Conservation (phyloP, 2,888 invertebrate species). For the Lissocephala sabroskyi region DNA sequence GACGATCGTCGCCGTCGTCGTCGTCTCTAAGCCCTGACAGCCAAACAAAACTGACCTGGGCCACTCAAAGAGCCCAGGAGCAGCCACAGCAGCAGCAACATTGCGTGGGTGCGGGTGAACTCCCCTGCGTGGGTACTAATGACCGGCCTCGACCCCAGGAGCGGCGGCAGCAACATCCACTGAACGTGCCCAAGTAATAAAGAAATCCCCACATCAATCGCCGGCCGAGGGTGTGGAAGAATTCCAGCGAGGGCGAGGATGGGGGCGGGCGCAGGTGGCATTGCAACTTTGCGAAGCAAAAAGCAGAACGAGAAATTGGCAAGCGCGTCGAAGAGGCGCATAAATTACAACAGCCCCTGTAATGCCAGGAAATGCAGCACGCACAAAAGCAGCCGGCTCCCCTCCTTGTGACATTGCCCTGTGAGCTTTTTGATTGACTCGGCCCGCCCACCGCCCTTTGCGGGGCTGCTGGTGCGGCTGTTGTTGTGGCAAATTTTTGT, state of each 20-base stretch:
- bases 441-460: background rate
- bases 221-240: too few relatives aligned
- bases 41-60: constrained; percentile 51
- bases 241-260: too few relatives aligned
- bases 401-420: constrained; percentile 46
- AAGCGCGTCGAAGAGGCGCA: constrained; percentile 58
- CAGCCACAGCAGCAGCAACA: background rate
- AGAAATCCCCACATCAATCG: constrained; percentile 45
- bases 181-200: constrained; percentile 61
- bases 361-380: constrained; percentile 47
- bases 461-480: background rate
- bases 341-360: constrained; percentile 40
- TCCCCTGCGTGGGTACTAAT: constrained; percentile 57
- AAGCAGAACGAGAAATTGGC: constrained; percentile 48
- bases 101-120: constrained; percentile 26
- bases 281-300: too few relatives aligned
- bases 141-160: constrained; percentile 65
- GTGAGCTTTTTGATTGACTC: background rate
- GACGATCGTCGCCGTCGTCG: too few relatives aligned
- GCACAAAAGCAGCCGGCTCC: constrained; percentile 1
- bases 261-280: too few relatives aligned
- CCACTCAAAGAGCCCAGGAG: constrained; percentile 6
- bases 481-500: constrained; percentile 23
- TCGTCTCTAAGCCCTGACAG: too few relatives aligned
- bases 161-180: constrained; percentile 20